Percentiles rank a stretch among this genome's conserved stretches.
phyloP scores from a whole-genome alignment of 2,888 invertebrate genomes.

The Drosophila planitibia region DNA sequence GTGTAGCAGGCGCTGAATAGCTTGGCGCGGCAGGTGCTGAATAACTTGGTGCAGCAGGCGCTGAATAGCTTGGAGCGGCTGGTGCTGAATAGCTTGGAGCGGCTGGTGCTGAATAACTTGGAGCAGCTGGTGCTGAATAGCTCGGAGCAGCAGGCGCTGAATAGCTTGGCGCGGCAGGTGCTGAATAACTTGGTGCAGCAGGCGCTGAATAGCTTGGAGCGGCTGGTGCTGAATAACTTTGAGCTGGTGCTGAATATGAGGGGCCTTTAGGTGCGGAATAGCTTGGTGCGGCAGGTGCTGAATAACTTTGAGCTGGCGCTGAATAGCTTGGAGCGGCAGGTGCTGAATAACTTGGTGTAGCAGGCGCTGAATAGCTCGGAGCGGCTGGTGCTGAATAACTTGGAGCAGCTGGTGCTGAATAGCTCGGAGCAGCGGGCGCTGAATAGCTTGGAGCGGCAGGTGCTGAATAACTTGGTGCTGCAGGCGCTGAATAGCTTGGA shows the following conservation, averaged over 20 bases:
- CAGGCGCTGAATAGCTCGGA: constrained; percentile 24
- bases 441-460: neutral
- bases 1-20: constrained; percentile 34
- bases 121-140: constrained; percentile 31
- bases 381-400: constrained; percentile 15
- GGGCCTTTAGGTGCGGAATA: constrained; percentile 34
- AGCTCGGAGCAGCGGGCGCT: constrained; percentile 2
- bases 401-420: constrained; percentile 23
- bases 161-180: constrained; percentile 19
- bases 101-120: constrained; percentile 24
- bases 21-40: constrained; percentile 13
- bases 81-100: constrained; percentile 28
- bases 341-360: constrained; percentile 21
- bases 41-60: constrained; percentile 30
- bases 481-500: constrained; percentile 20
- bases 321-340: constrained; percentile 19
- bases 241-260: no score
- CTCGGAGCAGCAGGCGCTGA: constrained; percentile 34
- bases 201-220: constrained; percentile 35
- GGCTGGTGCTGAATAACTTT: constrained; percentile 11
- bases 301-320: constrained; percentile 12
- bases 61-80: neutral
- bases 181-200: constrained; percentile 15
- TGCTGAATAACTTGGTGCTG: constrained; percentile 5
- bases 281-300: neutral